Base-by-base conservation (phyloP, 2,797 vertebrate species). In the Enteromius paludinosus region DNA sequence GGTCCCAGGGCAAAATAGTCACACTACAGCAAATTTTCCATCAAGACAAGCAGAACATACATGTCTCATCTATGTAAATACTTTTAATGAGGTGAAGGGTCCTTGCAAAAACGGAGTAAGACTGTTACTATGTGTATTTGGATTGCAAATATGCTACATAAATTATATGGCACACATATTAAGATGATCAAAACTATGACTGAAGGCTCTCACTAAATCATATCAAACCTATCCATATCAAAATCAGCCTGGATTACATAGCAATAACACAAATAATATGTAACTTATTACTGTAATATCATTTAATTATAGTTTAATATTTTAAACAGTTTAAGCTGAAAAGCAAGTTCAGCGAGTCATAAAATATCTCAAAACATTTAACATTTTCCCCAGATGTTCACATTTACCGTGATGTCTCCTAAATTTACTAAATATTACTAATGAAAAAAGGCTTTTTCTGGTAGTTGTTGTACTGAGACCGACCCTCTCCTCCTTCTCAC, bases 401-500 rank as follows among this genome's bases (percentile, higher is more conserved):
- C 25, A 17, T 59, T 59, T 25, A 75, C 10, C 10, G 8, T 11
- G n/a, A 59, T 11, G n/a, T 75, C 11, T 54, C 28, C 47, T n/a
- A 7, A 74, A 10, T 59, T 18, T 3, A 8, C 4, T 17, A 11
- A 18, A n/a, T 30, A 62, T 3, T 9, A n/a, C 2, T 15, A 35
- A 30, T 66, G 1, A 5, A 30, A 6, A 59, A 74, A 15, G 8
- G 41, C 11, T 43, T 30, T 33, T 20, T 65, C 8, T 11, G 23
- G n/a, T 17, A 1, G 0, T 9, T 12, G 17, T 6, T 61, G 11
- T 41, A 75, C 33, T n/a, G 23, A n/a, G 38, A 79, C 74, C 59
- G 69, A 80, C 69, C 76, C 71, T 80, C 54, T 59, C 25, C 84
- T 86, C 73, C 81, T 71, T 38, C 45, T 81, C 81, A 79, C 88